Base-by-base conservation (phyloP, 2,113 vertebrate genomes). In the Nyctereutes procyonoides region DNA sequence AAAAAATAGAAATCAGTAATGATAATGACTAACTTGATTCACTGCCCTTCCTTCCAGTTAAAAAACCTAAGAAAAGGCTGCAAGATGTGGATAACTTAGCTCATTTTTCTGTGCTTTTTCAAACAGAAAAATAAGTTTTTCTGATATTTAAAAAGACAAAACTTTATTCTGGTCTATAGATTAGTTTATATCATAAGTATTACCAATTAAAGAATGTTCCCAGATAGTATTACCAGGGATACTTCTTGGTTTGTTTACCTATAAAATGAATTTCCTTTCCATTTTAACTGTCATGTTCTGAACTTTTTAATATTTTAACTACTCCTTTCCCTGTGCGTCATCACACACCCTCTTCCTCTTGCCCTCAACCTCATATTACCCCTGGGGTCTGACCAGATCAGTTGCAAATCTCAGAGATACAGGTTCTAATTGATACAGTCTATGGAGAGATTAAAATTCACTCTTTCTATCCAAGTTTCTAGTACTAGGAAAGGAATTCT, bases 1-100 rank as follows among this genome's bases (percentile, higher is more conserved):
- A 58, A 58, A 94, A 92, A 95, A 90, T 76, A 84, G 26, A 79
- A 95, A 55, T 87, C 53, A 58, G 0, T 90, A 55, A 30, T 53
- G 30, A 9, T 86, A 76, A 58, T 7, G 14, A 13, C 51, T 89
- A 62, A 89, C 73, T 88, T 76, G 55, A 74, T 32, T 1, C 9
- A 35, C 8, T 63, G 14, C 16, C n/a, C 79, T 13, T 65, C 60
- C 48, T 76, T 48, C 28, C 8, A 82, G 19, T 74, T 85, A 35
- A 53, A 80, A 87, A 35, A 16, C 19, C 0, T 55, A 71, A 76
- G 82, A 81, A 81, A 91, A 95, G 53, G 83, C 19, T 67, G 2
- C 30, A 77, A 82, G 69, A 84, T 81, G 14, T 60, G 71, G 60
- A 8, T 60, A 60, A 43, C n/a, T 85, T 69, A 58, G 53, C 51